Base-by-base conservation (phyloP, 2,113 vertebrate genomes). In the Tympanuchus pallidicinctus region DNA sequence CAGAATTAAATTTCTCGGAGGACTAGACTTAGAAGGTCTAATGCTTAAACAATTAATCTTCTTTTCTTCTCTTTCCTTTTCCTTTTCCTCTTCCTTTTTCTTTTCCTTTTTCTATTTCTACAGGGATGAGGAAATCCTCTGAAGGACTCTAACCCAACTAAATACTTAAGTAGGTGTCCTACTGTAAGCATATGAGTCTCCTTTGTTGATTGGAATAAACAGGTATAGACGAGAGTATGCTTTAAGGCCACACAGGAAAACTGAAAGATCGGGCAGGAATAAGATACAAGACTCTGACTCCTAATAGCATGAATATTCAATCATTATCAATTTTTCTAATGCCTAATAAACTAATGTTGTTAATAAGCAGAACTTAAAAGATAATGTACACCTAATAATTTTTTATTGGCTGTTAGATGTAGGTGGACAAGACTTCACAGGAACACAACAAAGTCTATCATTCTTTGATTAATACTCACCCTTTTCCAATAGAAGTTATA, bases 81-180 rank as follows among this genome's bases (percentile, higher is more conserved):
- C 38, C 38, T 38, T 38, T 38, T 38, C 38, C 38, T 38, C 10
- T 38, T 38, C 38, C 38, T 38, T 38, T 91, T 81, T 50, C 70
- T 3, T 19, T 59, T 21, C 10, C 16, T 19, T 34, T 76, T 86
- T 93, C 34, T 76, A 76, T 93, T 84, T 52, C 71, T 3, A 15
- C 32, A 92, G 36, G 69, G 59, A 82, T 91, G 69, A 92, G 74
- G 67, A 92, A 94, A 92, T 76, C 52, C 71, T 90, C 81, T 84
- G 87, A 82, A 93, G 89, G 81, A 78, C 69, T 21, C 42, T 83
- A 90, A 96, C 92, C 72, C 79, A 94, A 75, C 60, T 85, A 91
- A 95, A 94, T 59, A 30, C 45, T 63, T 89, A 93, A 93, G 67
- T 63, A 86, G 21, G 10, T 96, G 90, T 42, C 72, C 73, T 89